phyloP scores from a whole-genome alignment of 2,113 vertebrate species.

The Muntiacus muntjak region DNA sequence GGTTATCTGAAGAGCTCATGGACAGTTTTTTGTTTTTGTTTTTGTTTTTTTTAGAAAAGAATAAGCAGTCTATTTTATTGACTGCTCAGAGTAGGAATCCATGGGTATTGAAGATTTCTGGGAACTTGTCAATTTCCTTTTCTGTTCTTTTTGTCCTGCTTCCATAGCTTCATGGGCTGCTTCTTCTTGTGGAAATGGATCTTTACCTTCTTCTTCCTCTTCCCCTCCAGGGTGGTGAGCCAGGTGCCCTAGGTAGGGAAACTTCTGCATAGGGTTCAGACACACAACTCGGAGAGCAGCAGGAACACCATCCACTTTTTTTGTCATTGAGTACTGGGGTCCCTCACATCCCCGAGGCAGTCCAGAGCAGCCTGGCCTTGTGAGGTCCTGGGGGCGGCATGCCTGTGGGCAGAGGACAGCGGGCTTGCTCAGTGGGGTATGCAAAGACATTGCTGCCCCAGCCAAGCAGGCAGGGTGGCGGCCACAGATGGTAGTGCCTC shows the following conservation, averaged over 20 bases:
- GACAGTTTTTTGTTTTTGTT: not conserved
- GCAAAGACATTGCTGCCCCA: accelerated
- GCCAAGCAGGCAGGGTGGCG: accelerated
- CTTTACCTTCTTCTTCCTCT: not conserved
- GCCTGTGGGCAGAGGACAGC: constrained; percentile 71
- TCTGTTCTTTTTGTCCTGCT: not conserved
- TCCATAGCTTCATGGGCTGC: not conserved
- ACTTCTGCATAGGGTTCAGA: constrained; percentile 84
- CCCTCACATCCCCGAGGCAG: constrained; percentile 91
- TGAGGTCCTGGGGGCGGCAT: constrained; percentile 94
- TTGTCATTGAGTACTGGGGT: constrained; percentile 84
- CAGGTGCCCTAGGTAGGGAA: not conserved
- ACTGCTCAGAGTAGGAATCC: not conserved
- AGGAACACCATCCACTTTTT: constrained; percentile 89
- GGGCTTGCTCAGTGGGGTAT: not conserved
- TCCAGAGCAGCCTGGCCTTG: constrained; percentile 91
- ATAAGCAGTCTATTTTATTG: not conserved
- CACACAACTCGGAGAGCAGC: constrained; percentile 91
- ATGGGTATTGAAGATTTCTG: not conserved
- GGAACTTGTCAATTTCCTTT: not conserved
- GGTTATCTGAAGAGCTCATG: not conserved
- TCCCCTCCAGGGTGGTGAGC: not conserved
- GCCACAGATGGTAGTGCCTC: constrained; percentile 80
- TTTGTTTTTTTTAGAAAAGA: not conserved
- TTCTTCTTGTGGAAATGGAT: not conserved